Percentiles rank a stretch among this genome's conserved stretches.
These are phyloP conservation scores for Sabatieria punctata DNA, from an alignment of 2,888 invertebrate genomes.

Conservation along the genomic window DNA sequence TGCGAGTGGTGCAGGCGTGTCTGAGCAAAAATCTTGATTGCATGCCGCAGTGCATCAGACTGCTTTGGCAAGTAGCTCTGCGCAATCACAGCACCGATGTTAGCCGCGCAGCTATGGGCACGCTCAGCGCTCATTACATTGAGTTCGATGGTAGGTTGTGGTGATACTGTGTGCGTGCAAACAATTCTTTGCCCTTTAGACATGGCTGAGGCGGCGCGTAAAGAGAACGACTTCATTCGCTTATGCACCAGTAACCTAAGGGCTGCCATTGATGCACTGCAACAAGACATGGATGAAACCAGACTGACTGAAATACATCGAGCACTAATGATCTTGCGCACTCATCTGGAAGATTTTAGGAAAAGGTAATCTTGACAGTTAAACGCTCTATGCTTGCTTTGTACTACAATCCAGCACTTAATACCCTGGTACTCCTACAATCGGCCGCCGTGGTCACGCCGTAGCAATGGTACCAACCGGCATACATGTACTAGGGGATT, in stretches of 20 bases:
- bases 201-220: slow-evolving; percentile 38
- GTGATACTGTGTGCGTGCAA: too few relatives aligned
- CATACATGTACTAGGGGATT: too few relatives aligned
- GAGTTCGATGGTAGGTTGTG: too few relatives aligned
- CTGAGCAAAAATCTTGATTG: too few relatives aligned
- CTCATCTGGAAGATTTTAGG: slow-evolving; percentile 78
- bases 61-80: slow-evolving; percentile 74
- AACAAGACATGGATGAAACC: too few relatives aligned
- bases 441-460: too few relatives aligned
- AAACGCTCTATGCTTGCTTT: neutral
- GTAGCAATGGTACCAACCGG: too few relatives aligned
- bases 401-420: too few relatives aligned
- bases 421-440: too few relatives aligned
- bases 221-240: slow-evolving; percentile 77
- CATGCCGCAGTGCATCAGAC: slow-evolving; percentile 44
- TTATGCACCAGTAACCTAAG: slow-evolving; percentile 56
- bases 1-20: too few relatives aligned
- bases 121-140: slow-evolving; percentile 82
- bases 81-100: slow-evolving; percentile 79
- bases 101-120: slow-evolving; percentile 81
- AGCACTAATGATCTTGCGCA: slow-evolving; percentile 65
- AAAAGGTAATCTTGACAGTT: slow-evolving; percentile 41
- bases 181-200: too few relatives aligned
- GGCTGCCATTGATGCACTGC: slow-evolving; percentile 13
- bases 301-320: slow-evolving; percentile 74